Conservation (phyloP, 2,113 vertebrate genomes). For the Chlorodrepanis virens region DNA sequence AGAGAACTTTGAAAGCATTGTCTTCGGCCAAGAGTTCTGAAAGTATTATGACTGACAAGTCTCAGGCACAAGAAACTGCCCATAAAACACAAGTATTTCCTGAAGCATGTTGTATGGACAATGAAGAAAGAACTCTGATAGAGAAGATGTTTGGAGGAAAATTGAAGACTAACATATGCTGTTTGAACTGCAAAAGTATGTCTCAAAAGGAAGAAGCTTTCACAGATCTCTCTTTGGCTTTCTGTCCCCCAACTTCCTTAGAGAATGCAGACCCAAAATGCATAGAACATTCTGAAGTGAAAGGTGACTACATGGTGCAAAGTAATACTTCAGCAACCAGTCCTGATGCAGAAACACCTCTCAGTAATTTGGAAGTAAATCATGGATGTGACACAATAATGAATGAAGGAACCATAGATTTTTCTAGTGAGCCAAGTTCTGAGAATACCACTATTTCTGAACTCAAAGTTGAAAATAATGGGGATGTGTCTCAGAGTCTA, state of each 20-base stretch:
- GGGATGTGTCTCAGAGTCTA: conserved; percentile 67
- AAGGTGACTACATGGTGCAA: conserved; percentile 46
- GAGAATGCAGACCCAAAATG: conserved; percentile 51
- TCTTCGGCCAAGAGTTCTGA: conserved; percentile 49
- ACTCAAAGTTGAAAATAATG: conserved; percentile 26
- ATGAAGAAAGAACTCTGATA: conserved; percentile 82
- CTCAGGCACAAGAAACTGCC: conserved; percentile 38
- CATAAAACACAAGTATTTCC: conserved; percentile 34
- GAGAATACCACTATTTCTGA: conserved; percentile 40
- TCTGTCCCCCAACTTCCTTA: conserved; percentile 82
- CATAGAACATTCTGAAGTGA: neutral
- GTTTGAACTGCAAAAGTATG: conserved; percentile 88
- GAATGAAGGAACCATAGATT: conserved; percentile 33
- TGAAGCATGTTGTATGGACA: conserved; percentile 29
- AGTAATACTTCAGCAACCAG: neutral
- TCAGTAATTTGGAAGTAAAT: conserved; percentile 20
- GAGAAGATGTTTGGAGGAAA: conserved; percentile 94
- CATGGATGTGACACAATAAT: conserved; percentile 24
- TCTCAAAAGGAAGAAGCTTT: conserved; percentile 96
- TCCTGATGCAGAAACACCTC: conserved; percentile 20
- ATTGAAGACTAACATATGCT: conserved; percentile 88
- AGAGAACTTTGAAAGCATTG: conserved; percentile 83
- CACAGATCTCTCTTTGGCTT: conserved; percentile 93
- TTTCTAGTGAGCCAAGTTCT: conserved; percentile 35
- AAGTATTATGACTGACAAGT: conserved; percentile 38